Percentiles rank a stretch among this genome's conserved stretches.
Evolutionary conservation across 2,113 vertebrate genomes (phyloP).

Genomic region (Carlito syrichta): DNA sequence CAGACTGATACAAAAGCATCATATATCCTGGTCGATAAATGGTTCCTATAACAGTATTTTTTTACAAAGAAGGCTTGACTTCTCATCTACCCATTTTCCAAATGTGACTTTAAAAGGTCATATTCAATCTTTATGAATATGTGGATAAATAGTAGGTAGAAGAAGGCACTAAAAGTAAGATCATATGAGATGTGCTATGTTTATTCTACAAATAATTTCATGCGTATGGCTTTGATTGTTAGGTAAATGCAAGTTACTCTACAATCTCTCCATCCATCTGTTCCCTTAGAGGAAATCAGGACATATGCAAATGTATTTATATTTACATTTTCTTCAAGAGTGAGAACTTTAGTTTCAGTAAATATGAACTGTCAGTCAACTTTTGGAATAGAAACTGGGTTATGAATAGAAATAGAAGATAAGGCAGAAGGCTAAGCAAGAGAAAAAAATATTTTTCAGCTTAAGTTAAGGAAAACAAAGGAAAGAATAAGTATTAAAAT

Average conservation of each 20-base stretch:
- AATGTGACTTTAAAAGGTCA: conserved; percentile 52
- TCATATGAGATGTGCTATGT: background rate
- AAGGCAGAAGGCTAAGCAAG: background rate
- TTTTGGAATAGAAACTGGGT: conserved; percentile 8
- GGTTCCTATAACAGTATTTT: background rate
- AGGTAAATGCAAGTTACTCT: conserved; percentile 33
- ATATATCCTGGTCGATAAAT: conserved; percentile 32
- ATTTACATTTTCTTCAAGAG: conserved; percentile 37
- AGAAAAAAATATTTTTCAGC: background rate
- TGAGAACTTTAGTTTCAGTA: conserved; percentile 38
- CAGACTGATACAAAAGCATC: conserved; percentile 47
- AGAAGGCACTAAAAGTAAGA: background rate
- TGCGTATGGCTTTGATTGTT: conserved; percentile 13
- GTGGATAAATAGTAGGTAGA: background rate
- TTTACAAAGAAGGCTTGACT: conserved; percentile 18
- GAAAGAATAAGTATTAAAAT: background rate
- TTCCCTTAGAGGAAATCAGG: conserved; percentile 43
- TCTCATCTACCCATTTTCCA: conserved; percentile 49
- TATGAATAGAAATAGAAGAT: conserved; percentile 48
- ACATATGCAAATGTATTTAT: conserved; percentile 61
- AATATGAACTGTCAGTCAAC: conserved; percentile 61
- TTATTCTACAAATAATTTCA: background rate
- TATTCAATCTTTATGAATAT: background rate
- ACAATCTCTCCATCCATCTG: conserved; percentile 42
- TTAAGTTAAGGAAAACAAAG: background rate